Evolutionary conservation across 2,797 vertebrate genomes (phyloP), one percentile per base, ranked within the genome.

Genomic region (Carapus acus): DNA sequence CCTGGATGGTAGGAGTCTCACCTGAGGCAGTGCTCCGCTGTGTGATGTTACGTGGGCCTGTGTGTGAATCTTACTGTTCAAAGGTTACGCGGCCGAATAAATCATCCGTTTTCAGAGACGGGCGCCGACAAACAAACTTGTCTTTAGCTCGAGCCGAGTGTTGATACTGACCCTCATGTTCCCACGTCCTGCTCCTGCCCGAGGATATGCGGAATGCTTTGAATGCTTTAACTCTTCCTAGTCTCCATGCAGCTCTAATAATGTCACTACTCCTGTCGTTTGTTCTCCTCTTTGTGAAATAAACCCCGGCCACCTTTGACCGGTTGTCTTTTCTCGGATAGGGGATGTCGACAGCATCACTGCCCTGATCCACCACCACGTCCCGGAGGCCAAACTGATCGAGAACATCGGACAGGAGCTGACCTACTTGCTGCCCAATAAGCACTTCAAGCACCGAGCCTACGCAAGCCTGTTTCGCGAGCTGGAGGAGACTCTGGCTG

Each of bases 401-500:
- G 92, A 99, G 88, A 89, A 61, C 62, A 92, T 98, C 20, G 94
- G 94, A 48, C 94, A 98, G 65, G 96, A 98, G 79, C 62, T 99
- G 43, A 88, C 92, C 69, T 99, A 92, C 52, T 89, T 97, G 64
- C 90, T 98, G 31, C 96, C 94, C 36, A 94, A 86, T 54, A 97
- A 94, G 79, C 89, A 92, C 53, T 94, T 97, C 82, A 97, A 96
- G 65, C 92, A 97, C 33, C 84, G 94, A 19, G 91, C 94, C 2
- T 99, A 97, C 0, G 93, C 94, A 65, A 96, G 93, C 62, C 90
- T 99, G 60, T 99, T 99, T 73, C 77, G 94, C 66, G 95, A 98
- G 75, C 86, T 98, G 78, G 96, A 99, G 74, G 94, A 97, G 79
- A 96, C 90, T 0, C 76, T 96, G 14, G 73, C 78, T 12, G 96